Evolutionary conservation across 2,113 vertebrate species (phyloP), one percentile per base, ranked within the genome.

Genomic region (Eira barbara): DNA sequence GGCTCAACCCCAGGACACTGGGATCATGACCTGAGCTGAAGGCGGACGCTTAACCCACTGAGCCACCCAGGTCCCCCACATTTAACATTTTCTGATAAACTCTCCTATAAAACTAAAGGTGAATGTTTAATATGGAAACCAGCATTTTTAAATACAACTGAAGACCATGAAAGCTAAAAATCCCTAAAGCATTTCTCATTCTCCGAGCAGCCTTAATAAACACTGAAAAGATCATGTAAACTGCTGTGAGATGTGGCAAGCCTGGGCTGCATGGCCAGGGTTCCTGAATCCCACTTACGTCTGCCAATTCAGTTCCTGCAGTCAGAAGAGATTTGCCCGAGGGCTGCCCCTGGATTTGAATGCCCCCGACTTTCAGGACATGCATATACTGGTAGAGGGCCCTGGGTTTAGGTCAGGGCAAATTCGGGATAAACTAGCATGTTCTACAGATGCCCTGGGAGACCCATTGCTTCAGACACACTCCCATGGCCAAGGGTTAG

Each of bases 141-240:
- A 39, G 29, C 20, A 5, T 80, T 34, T 7, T 57, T 47, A 76
- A 81, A 74, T 14, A 55, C 14, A 18, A 65, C 0, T 1, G 63
- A 39, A 92, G 55, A n/a, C 8, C 29, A 45, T 88, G 31, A 57
- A 29, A 67, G 25, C 31, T 39, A 7, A 23, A 36, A 31, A 20
- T 65, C 31, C 59, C 10, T 8, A 45, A 65, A 23, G 31, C 23
- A 25, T n/a, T 57, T n/a, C 29, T 76, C 27, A 4, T 23, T 29
- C 59, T 8, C 36, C 1, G 9, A 13, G 31, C 23, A 20, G 85
- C 23, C 45, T 57, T 9, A 17, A 11, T 5, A 57, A 76, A 76
- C 13, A 21, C 0, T 0, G 34, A 34, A 31, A 31, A 18, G 6
- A 31, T 10, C 2, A 5, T 0, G 11, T 0, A 18, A 29, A 10